Evolutionary conservation across 2,113 vertebrate species (phyloP), one percentile per base, ranked within the genome.

Genomic region (Laticauda laticaudata): DNA sequence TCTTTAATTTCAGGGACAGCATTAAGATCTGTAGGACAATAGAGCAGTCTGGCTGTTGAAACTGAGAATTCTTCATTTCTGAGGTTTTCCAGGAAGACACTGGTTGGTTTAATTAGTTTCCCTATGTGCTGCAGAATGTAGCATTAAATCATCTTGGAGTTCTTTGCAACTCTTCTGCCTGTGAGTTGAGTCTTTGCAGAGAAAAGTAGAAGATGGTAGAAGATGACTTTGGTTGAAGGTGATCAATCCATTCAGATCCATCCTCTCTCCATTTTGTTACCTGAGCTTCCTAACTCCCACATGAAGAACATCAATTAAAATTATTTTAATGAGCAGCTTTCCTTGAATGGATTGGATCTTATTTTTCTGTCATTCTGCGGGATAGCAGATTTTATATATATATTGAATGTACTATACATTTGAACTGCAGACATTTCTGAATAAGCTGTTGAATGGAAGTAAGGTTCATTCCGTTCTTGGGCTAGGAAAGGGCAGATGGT

Each of bases 401-500:
- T 5, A 39, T 39, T 39, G 34, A 39, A 39, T 39, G 34, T 39
- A 39, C 34, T 39, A 1, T 39, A 39, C 34, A 39, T 39, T 39
- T 39, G 34, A 39, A 39, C 34, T 39, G 45, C 6, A 48, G 45
- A 48, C 2, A 61, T 51, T 88, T 86, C 94, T 91, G 75, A 21
- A 92, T 81, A 91, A 94, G 56, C 57, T 94, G 69, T 91, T 43
- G 53, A 90, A 10, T n/a, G 54, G 57, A 90, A 18, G 59, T 24
- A 87, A 64, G 4, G n/a, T 61, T 91, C 86, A 18, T 29, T 64
- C 39, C 45, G 0, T 92, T 94, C 87, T 56, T 92, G 91, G 48
- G 92, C 56, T 61, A 95, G 45, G 55, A 61, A 75, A 14, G 91
- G 92, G 61, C 90, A 96, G 95, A 91, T 93, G 93, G 91, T 45